Base-by-base conservation (phyloP, 2,888 invertebrate species). In the Hypsopygia costalis region DNA sequence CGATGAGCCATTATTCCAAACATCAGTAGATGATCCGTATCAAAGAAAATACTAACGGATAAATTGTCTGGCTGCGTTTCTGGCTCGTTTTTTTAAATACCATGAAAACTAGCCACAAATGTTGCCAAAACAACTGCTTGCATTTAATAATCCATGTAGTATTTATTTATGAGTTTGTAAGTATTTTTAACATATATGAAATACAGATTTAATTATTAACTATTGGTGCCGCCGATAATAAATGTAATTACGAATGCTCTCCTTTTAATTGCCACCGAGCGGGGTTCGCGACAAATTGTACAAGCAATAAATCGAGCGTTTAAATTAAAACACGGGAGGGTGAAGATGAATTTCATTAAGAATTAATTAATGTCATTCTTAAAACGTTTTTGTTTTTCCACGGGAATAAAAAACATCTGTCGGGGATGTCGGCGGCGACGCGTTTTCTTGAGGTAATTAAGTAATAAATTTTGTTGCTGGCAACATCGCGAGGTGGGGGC, bases 331-430 rank as follows among this genome's bases (percentile, higher is more conserved):
- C 81, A 70, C 71, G 72, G 62, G 80, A 78, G 87, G 87, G 88
- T 77, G 87, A 85, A 88, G 88, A 88, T 86, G 87, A 86, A 88
- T 88, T 88, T 87, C 88, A 88, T 87, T 88, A 87, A 88, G 88
- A 87, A 87, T 87, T 88, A 88, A 88, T 88, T 88, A 88, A 88
- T 88, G 88, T 88, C 88, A 88, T 88, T 85, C 88, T 88, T 87
- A 82, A 82, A 76, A 71, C 74, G 83, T 85, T 85, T 67, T 82
- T 86, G 87, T 87, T 88, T 87, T 87, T 85, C 79, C 75, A 57
- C 71, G 71, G 69, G 83, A 72, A 83, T 87, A 88, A 88, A 88
- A 88, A 88, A 82, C 88, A 88, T 86, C 87, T 87, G 88, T 80
- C 68, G 79, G 70, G 51, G 68, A 67, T 63, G 70, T 65, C 53